These are phyloP conservation scores for Conus ventricosus DNA, from an alignment of 1,140 invertebrate genomes.

Conservation along the genomic window DNA sequence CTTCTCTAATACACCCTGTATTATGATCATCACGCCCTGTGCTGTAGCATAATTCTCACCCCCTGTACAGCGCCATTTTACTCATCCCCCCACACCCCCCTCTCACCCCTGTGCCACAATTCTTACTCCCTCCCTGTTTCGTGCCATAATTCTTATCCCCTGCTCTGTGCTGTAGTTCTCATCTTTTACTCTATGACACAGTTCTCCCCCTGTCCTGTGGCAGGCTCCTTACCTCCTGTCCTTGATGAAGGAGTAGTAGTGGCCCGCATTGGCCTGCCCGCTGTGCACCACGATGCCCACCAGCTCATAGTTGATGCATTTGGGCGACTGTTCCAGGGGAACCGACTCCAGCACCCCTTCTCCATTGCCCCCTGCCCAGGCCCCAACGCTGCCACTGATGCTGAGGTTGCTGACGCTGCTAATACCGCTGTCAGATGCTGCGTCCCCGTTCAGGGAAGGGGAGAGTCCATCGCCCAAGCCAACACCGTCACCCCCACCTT, in stretches of 20 bases:
- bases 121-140: no score
- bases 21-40: no score
- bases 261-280: slow-evolving; percentile 96
- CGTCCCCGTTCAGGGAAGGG: slow-evolving; percentile 19
- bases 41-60: no score
- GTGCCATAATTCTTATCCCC: no score
- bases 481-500: slow-evolving; percentile 30
- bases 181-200: no score
- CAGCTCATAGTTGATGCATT: slow-evolving; percentile 90
- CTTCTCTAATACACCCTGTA: no score
- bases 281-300: slow-evolving; percentile 98
- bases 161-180: no score
- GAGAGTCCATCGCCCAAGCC: not conserved
- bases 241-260: slow-evolving; percentile 96
- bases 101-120: no score
- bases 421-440: slow-evolving; percentile 37
- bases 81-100: no score
- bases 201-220: not conserved
- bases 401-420: slow-evolving; percentile 25
- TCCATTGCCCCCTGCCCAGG: slow-evolving; percentile 19
- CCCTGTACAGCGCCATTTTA: no score
- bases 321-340: slow-evolving; percentile 47
- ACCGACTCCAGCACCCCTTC: slow-evolving; percentile 41
- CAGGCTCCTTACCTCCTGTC: slow-evolving; percentile 60
- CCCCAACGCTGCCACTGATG: slow-evolving; percentile 39